phyloP scores from a whole-genome alignment of 2,888 invertebrate species.

The Siphlonurus alternatus region DNA sequence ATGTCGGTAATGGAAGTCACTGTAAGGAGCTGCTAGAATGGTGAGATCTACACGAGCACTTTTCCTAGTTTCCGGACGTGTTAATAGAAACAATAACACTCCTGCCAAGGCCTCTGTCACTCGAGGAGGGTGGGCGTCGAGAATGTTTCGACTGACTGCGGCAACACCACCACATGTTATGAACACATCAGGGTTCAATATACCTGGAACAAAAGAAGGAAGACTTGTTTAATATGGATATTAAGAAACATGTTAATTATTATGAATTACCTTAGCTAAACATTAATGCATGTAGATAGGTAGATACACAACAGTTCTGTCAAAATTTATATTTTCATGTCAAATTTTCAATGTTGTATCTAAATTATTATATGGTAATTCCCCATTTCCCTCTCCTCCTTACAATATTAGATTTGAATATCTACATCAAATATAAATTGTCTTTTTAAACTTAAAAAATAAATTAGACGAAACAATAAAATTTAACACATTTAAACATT shows the following conservation, averaged over 20 bases:
- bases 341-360: too few relatives aligned
- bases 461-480: too few relatives aligned
- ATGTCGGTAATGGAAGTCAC: conserved; percentile 63
- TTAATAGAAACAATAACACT: conserved; percentile 66
- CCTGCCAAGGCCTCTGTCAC: conserved; percentile 84
- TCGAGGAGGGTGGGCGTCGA: conserved; percentile 72
- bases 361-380: too few relatives aligned
- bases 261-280: too few relatives aligned
- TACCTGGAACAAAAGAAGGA: conserved; percentile 38
- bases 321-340: not conserved
- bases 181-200: conserved; percentile 64
- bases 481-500: too few relatives aligned
- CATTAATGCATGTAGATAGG: not conserved
- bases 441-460: not conserved
- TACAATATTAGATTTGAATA: too few relatives aligned
- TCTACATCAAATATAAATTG: not conserved
- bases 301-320: conserved; percentile 5
- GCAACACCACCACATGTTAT: conserved; percentile 69
- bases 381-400: too few relatives aligned
- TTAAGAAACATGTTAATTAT: not conserved
- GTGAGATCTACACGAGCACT: conserved; percentile 64
- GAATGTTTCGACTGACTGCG: conserved; percentile 59
- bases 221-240: too few relatives aligned
- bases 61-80: conserved; percentile 63
- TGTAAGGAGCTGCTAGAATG: conserved; percentile 82